Evolutionary conservation across 2,888 invertebrate genomes (phyloP).

Genomic region (Nycteola revayana): DNA sequence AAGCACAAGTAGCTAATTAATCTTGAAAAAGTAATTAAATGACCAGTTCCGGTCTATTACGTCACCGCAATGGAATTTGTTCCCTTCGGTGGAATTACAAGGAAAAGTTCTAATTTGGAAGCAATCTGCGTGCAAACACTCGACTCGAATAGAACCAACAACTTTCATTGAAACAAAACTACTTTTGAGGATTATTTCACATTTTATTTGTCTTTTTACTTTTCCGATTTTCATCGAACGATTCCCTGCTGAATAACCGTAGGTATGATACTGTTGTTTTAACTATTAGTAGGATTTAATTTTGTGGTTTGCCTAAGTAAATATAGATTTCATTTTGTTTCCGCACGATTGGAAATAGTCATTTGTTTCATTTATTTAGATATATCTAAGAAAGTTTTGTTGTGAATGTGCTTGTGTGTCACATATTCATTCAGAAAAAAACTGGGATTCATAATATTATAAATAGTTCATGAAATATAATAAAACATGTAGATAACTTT

Average conservation of each 20-base stretch:
- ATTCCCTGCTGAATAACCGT: slow-evolving; percentile 6
- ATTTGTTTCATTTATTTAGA: no score
- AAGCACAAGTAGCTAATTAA: no score
- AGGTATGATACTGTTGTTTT: not conserved
- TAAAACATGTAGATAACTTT: no score
- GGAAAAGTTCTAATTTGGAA: not conserved
- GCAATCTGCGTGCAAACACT: not conserved
- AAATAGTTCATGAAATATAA: no score
- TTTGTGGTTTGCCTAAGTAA: no score
- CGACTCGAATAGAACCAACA: not conserved
- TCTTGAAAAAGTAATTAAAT: not conserved
- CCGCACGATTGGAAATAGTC: no score
- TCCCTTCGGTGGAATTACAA: not conserved
- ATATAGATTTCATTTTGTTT: no score
- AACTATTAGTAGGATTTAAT: no score
- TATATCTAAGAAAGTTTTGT: no score
- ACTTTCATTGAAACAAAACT: slow-evolving; percentile 8
- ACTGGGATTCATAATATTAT: no score
- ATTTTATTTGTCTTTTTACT: slow-evolving; percentile 19
- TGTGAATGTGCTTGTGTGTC: no score
- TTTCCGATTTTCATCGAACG: slow-evolving; percentile 10
- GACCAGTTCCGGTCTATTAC: not conserved
- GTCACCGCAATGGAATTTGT: not conserved
- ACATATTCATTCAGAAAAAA: no score
- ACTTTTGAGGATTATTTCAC: slow-evolving; percentile 18